A percentile compares a stretch with the other conserved stretches of the same genome.
These are phyloP conservation scores for Pipa parva DNA, from an alignment of 2,113 vertebrate species.

Conservation along the genomic window DNA sequence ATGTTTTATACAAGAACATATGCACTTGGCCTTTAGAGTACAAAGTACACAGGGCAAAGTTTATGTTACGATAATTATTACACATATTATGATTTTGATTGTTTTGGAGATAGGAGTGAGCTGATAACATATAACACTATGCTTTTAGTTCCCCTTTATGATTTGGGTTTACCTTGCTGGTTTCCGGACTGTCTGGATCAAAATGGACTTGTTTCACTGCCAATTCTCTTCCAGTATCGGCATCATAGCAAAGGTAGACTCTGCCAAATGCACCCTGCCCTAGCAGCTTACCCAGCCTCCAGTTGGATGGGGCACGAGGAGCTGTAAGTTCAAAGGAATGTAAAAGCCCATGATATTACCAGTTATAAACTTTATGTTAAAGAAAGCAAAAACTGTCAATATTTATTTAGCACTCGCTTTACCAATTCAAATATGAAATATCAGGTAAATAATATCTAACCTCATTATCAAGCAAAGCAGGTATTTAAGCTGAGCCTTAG, in stretches of 20 bases:
- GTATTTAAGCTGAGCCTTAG: neutral
- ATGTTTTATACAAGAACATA: too few relatives aligned
- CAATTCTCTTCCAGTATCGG: slow-evolving; percentile 90
- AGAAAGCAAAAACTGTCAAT: too few relatives aligned
- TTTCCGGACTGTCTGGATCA: slow-evolving; percentile 95
- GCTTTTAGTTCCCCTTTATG: neutral
- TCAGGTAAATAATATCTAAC: too few relatives aligned
- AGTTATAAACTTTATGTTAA: neutral
- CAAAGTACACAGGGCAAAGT: too few relatives aligned
- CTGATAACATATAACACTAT: too few relatives aligned
- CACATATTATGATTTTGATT: too few relatives aligned
- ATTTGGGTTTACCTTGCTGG: slow-evolving; percentile 82
- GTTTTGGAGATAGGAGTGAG: too few relatives aligned
- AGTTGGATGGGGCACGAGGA: slow-evolving; percentile 95
- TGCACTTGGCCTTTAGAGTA: too few relatives aligned
- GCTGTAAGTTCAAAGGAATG: slow-evolving; percentile 65
- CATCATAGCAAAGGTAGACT: slow-evolving; percentile 94
- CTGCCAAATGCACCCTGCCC: slow-evolving; percentile 95
- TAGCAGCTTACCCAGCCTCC: slow-evolving; percentile 91
- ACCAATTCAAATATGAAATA: too few relatives aligned
- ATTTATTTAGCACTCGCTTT: too few relatives aligned
- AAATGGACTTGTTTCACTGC: slow-evolving; percentile 98
- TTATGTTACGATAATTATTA: too few relatives aligned
- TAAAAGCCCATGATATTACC: too few relatives aligned
- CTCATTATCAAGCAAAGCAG: neutral